Base-by-base conservation (phyloP, 2,888 invertebrate genomes). In the Meta bourneti region DNA sequence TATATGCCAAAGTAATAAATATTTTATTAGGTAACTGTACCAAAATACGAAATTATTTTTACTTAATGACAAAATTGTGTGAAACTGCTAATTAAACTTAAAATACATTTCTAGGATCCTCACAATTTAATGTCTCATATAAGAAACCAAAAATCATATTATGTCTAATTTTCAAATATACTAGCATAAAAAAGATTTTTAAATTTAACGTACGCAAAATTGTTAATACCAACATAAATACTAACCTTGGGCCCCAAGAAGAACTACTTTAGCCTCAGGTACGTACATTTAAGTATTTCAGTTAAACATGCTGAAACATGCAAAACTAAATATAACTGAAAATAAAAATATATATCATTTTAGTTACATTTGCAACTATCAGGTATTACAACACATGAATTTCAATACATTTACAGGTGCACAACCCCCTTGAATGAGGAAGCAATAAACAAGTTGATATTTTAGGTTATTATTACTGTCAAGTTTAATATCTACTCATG, bases 201-300 rank as follows among this genome's bases (percentile, higher is more conserved):
- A 61, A 19, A 79, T 34, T 34, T 34, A 34, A 4, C 4, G 34
- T 20, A 19, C 7, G 16, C 11, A 52, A 52, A 52, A 19, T 8
- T 54, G 7, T 51, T 48, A 6, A 86, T 77, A 52, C 51, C 7
- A 1, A 52, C 13, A 81, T 54, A 77, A 75, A 16, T 16, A 81
- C 91, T 86, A 20, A 91, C 91, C 87, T 91, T 91, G 91, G 72
- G 91, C 82, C 70, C 91, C 91, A 87, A 91, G 91, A 72, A 91
- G 82, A 61, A 91, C 91, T 49, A 91, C 91, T 88, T 91, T 91
- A 70, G 91, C 91, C 69, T 91, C 91, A 48, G 91, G 83, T 7
- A 91, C 70, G 49, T n/a, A 19, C 87, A 91, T 91, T 91, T 81
- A 78, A 72, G 54, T 70, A 72, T 70, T 34, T 83, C 75, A 70